Base-by-base conservation (phyloP, 2,888 invertebrate genomes). In the Drosophila macrospina region DNA sequence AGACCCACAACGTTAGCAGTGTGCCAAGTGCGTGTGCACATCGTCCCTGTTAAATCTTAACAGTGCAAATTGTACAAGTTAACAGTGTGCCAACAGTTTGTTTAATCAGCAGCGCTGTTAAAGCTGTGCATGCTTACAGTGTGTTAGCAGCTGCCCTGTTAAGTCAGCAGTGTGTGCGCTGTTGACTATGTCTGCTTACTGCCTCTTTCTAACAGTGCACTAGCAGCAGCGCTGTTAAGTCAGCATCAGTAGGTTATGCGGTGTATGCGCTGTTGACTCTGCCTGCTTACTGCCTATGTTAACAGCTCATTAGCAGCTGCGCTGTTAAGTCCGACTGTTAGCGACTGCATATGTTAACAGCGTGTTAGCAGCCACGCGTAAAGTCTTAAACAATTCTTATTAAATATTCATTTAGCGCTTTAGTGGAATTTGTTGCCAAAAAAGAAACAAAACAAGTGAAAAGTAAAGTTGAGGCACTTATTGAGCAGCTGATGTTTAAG, bases 371-470 rank as follows among this genome's bases (percentile, higher is more conserved):
- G 24, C 24, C 13, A 15, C 30, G 36, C 66, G 62, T 56, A 63
- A 36, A 63, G 52, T 65, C 41, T 48, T 51, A 16, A 52, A 63
- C 52, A 55, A 66, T 34, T 54, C 65, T 54, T 65, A 7, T 51
- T 34, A 62, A 69, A 59, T 69, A 63, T 71, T 71, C 56, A 62
- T 55, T 52, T 68, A 56, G 54, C 28, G 60, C 67, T 80, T 76
- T 74, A 74, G 70, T 70, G 52, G 68, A 80, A 77, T 80, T 77
- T 64, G 65, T 80, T 71, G 75, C 67, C 78, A 64, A 77, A 86
- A 50, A 45, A 63, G n/a, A n/a, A n/a, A n/a, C n/a, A n/a, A n/a
- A n/a, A n/a, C n/a, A n/a, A 41, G 34, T 20, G 15, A 26, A 44
- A 44, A 45, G 26, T 75, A 44, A 39, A 54, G 30, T 75, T 62